phyloP scores from a whole-genome alignment of 2,888 invertebrate genomes.

The Andrena praecox region DNA sequence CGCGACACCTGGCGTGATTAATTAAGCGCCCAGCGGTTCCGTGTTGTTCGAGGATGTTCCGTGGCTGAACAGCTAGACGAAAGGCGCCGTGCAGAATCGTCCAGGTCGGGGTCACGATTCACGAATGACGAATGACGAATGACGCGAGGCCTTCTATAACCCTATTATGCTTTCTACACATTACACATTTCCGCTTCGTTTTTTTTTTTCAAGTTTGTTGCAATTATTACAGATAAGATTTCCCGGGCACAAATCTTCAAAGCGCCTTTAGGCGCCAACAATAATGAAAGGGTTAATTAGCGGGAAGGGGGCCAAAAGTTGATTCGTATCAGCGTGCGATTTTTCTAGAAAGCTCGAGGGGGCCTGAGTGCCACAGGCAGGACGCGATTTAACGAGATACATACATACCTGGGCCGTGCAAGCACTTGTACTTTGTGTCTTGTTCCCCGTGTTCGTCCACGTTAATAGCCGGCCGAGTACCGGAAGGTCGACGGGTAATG shows the following conservation, averaged over 20 bases:
- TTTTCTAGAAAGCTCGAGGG: not conserved
- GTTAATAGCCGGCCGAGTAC: conserved; percentile 68
- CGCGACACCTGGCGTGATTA: conserved; percentile 35
- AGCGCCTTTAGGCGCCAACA: too few species aligned
- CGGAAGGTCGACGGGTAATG: conserved; percentile 72
- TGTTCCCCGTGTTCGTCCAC: conserved; percentile 50
- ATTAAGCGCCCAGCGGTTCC: conserved; percentile 29
- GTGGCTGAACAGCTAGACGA: not conserved
- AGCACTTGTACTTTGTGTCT: conserved; percentile 17
- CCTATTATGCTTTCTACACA: too few species aligned
- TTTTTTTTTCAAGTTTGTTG: too few species aligned
- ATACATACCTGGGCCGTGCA: conserved; percentile 1
- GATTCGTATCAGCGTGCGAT: conserved; percentile 32
- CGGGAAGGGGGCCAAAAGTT: not conserved
- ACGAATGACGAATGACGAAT: not conserved
- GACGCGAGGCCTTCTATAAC: not conserved
- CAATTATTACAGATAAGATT: too few species aligned
- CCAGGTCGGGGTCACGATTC: not conserved
- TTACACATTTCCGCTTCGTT: too few species aligned
- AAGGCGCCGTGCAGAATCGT: not conserved
- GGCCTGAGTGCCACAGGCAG: not conserved
- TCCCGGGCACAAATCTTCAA: too few species aligned
- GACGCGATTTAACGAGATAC: conserved; percentile 50
- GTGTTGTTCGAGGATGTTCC: conserved; percentile 12
- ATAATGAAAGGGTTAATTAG: not conserved